Evolutionary conservation across 2,888 invertebrate species (phyloP).

Genomic region (Epinotia demarniana): DNA sequence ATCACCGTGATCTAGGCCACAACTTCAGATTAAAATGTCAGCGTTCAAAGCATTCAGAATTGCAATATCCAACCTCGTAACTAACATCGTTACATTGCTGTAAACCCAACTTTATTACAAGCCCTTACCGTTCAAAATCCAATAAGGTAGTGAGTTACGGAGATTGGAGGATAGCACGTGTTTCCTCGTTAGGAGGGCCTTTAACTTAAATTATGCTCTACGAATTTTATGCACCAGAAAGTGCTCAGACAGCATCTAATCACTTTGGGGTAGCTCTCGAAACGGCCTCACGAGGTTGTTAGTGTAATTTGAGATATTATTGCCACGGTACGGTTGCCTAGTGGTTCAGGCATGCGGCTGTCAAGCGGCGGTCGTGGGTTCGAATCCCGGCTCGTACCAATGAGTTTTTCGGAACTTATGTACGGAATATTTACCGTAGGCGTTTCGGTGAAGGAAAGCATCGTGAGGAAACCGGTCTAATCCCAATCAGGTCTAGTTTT

Average conservation of each 20-base stretch:
- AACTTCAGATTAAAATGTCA: constrained; percentile 30
- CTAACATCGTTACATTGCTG: not conserved
- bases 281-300: not conserved
- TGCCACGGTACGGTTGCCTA: too few species aligned
- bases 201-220: constrained; percentile 26
- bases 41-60: constrained; percentile 5
- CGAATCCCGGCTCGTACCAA: too few species aligned
- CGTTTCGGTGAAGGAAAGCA: too few species aligned
- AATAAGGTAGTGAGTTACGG: not conserved
- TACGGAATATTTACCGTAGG: too few species aligned
- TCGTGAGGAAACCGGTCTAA: too few species aligned
- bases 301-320: not conserved
- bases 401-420: too few species aligned
- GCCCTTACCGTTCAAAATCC: not conserved
- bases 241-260: constrained; percentile 55
- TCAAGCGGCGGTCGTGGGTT: too few species aligned
- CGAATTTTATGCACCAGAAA: constrained; percentile 50
- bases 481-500: too few species aligned
- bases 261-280: constrained; percentile 49
- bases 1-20: constrained; percentile 25
- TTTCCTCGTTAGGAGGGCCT: constrained; percentile 11
- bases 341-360: too few species aligned
- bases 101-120: not conserved
- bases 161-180: constrained; percentile 10
- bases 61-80: not conserved